Conservation (phyloP, 2,113 vertebrate species). For the Calyptommatus sinebrachiatus region DNA sequence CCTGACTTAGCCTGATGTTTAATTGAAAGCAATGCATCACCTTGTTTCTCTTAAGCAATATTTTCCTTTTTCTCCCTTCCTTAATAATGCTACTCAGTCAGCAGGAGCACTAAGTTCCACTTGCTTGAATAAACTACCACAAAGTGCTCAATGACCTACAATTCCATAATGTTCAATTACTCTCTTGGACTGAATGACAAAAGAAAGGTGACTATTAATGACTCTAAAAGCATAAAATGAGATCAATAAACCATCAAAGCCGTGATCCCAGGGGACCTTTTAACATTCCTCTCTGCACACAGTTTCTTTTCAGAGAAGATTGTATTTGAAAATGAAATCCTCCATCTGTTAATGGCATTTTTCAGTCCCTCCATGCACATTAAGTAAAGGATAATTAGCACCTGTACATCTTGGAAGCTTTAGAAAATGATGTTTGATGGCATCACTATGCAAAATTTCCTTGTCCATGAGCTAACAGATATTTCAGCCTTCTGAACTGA, state of each 20-base stretch:
- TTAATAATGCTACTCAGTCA: slow-evolving; percentile 44
- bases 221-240: slow-evolving; percentile 64
- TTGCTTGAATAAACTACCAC: slow-evolving; percentile 58
- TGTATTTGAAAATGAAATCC: slow-evolving; percentile 60
- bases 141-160: slow-evolving; percentile 63
- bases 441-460: slow-evolving; percentile 37
- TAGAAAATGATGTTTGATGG: slow-evolving; percentile 44
- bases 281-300: slow-evolving; percentile 52
- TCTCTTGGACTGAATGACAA: slow-evolving; percentile 57
- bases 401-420: slow-evolving; percentile 49
- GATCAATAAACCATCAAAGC: slow-evolving; percentile 68
- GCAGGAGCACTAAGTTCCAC: slow-evolving; percentile 22
- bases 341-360: slow-evolving; percentile 54
- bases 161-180: slow-evolving; percentile 61
- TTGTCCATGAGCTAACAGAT: slow-evolving; percentile 42
- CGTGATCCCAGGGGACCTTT: slow-evolving; percentile 56
- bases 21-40: slow-evolving; percentile 32
- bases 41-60: slow-evolving; percentile 54
- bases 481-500: slow-evolving; percentile 28
- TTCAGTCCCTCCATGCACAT: slow-evolving; percentile 35
- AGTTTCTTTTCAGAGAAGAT: slow-evolving; percentile 47
- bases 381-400: slow-evolving; percentile 58
- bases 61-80: slow-evolving; percentile 39
- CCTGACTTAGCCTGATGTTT: slow-evolving; percentile 45
- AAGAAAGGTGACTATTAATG: slow-evolving; percentile 68